phyloP scores from a whole-genome alignment of 2,113 vertebrate species.

The Copsychus sechellarum region DNA sequence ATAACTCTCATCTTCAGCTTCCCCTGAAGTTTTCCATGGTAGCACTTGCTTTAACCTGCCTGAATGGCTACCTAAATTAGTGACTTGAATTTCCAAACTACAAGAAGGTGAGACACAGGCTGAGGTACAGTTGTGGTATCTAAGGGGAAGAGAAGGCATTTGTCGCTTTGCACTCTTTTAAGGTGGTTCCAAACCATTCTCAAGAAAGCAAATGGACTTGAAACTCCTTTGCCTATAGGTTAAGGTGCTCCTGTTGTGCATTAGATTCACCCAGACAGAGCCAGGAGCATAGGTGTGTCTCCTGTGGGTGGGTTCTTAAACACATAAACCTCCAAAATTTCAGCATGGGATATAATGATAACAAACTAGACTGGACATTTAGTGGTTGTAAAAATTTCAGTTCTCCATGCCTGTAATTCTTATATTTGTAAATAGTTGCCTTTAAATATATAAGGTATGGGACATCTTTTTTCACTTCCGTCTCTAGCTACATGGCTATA shows the following conservation, averaged over 20 bases:
- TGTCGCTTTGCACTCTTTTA: not conserved
- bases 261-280: not conserved
- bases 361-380: not conserved
- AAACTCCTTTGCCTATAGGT: not conserved
- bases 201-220: not conserved
- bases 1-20: not conserved
- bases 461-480: not conserved
- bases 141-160: not conserved
- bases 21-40: not conserved
- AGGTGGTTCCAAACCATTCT: not conserved
- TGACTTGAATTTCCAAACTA: not conserved
- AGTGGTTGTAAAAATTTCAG: not conserved
- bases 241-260: not conserved
- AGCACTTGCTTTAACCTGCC: not conserved
- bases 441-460: not conserved
- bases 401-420: not conserved
- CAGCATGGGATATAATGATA: not conserved
- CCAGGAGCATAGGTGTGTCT: not conserved
- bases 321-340: not conserved
- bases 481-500: not conserved
- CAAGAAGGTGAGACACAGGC: not conserved
- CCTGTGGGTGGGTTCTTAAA: not conserved
- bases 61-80: not conserved
- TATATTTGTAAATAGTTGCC: not conserved
- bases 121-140: not conserved